phyloP scores from a whole-genome alignment of 2,113 vertebrate species.

The Thunnus thynnus region DNA sequence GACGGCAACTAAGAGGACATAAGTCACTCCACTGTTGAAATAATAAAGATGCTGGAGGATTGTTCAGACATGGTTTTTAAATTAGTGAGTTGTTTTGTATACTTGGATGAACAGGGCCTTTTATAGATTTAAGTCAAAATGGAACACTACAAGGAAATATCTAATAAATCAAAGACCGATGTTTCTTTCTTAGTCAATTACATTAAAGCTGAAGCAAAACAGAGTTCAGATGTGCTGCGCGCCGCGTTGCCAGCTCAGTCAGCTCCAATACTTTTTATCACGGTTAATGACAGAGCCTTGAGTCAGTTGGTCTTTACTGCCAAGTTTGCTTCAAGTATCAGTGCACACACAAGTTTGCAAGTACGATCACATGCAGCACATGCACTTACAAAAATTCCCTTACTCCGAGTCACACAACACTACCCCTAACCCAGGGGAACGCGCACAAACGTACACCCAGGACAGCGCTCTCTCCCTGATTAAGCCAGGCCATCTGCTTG shows the following conservation, averaged over 20 bases:
- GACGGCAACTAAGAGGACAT: slow-evolving; percentile 7
- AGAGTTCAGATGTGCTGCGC: slow-evolving; percentile 32
- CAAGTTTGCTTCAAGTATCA: slow-evolving; percentile 21
- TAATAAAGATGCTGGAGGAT: neutral
- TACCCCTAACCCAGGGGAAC: slow-evolving; percentile 2
- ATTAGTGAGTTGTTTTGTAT: slow-evolving; percentile 20
- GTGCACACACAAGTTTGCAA: too few relatives aligned
- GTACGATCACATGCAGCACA: neutral
- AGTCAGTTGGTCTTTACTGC: slow-evolving; percentile 24
- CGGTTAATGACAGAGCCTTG: slow-evolving; percentile 30
- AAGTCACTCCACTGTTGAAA: neutral
- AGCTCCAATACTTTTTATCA: slow-evolving; percentile 15
- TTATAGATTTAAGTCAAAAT: slow-evolving; percentile 32
- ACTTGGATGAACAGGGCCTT: slow-evolving; percentile 9
- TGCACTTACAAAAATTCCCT: slow-evolving; percentile 22
- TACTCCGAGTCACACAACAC: slow-evolving; percentile 13
- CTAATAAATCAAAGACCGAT: slow-evolving; percentile 38
- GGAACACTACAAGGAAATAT: neutral
- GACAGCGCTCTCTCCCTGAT: slow-evolving; percentile 54
- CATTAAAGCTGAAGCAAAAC: slow-evolving; percentile 35
- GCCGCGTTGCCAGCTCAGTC: slow-evolving; percentile 31
- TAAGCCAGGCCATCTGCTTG: slow-evolving; percentile 68
- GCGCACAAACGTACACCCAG: slow-evolving; percentile 14
- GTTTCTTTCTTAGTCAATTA: slow-evolving; percentile 36
- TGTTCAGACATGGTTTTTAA: slow-evolving; percentile 2